Conservation (phyloP, 1,140 invertebrate genomes). For the Dryas iulia region DNA sequence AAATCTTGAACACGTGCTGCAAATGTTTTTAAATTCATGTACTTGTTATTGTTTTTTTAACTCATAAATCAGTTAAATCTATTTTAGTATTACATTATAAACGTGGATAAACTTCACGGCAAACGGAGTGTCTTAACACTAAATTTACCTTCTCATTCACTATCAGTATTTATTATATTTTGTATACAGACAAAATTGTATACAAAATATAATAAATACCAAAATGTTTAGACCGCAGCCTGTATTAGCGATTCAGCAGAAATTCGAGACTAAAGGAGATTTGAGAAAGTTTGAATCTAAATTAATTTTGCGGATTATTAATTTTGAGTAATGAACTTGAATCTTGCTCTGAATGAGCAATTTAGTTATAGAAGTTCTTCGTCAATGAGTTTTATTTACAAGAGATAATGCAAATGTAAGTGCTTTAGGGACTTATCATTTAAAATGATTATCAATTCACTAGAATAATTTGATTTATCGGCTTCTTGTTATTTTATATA, state of each 20-base stretch:
- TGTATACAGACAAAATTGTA: no score
- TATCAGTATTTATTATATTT: no score
- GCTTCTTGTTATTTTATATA: neutral
- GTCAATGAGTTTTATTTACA: conserved; percentile 31
- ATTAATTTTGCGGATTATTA: conserved; percentile 78
- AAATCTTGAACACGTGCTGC: no score
- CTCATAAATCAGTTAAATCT: no score
- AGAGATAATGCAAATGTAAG: conserved; percentile 13
- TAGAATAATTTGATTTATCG: neutral
- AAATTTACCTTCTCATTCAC: no score
- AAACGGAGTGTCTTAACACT: no score
- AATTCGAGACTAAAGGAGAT: conserved; percentile 51
- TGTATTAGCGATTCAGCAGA: conserved; percentile 54
- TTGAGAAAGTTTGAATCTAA: conserved; percentile 70
- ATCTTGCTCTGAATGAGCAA: conserved; percentile 50
- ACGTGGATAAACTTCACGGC: no score
- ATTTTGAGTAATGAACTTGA: conserved; percentile 73
- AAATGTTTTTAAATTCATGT: no score
- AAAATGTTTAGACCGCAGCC: conserved; percentile 37
- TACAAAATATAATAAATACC: conserved; percentile 1
- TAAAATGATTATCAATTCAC: neutral
- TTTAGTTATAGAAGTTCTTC: conserved; percentile 41
- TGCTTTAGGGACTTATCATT: conserved; percentile 1
- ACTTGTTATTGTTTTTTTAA: no score
- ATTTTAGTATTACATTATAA: no score